These are phyloP conservation scores for Eclectus roratus DNA, from an alignment of 2,113 vertebrate genomes.

Conservation along the genomic window DNA sequence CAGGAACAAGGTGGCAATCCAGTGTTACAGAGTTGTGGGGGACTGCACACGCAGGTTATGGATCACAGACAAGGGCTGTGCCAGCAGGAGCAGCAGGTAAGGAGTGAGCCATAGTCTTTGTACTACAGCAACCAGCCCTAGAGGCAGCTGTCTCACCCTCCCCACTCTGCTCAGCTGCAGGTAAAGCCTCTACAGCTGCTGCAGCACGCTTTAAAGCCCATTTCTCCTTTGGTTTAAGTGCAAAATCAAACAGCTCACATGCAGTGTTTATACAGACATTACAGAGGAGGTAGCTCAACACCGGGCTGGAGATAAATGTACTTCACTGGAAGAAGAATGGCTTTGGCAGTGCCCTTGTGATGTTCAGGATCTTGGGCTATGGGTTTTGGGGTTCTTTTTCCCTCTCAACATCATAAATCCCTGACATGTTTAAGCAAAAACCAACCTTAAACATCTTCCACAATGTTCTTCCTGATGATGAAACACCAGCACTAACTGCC, in stretches of 20 bases:
- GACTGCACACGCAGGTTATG: neutral
- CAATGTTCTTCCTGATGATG: neutral
- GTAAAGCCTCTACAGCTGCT: neutral
- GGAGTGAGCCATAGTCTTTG: neutral
- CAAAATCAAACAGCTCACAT: neutral
- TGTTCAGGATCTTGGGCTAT: neutral
- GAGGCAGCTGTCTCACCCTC: neutral
- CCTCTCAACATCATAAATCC: neutral
- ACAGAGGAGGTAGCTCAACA: neutral
- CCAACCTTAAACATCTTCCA: neutral
- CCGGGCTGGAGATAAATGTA: neutral
- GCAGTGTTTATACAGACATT: neutral
- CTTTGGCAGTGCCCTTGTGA: neutral
- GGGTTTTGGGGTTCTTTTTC: neutral
- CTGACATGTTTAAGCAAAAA: neutral
- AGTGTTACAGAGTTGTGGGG: neutral
- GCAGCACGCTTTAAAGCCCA: neutral
- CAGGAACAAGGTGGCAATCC: neutral
- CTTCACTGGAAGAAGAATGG: neutral
- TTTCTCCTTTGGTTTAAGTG: constrained; percentile 53
- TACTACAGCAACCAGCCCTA: neutral
- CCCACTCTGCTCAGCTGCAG: neutral
- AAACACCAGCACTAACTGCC: neutral
- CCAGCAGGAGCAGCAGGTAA: constrained; percentile 21
- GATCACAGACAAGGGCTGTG: neutral